phyloP scores from a whole-genome alignment of 2,888 invertebrate species.

The Drosophila phalerata region DNA sequence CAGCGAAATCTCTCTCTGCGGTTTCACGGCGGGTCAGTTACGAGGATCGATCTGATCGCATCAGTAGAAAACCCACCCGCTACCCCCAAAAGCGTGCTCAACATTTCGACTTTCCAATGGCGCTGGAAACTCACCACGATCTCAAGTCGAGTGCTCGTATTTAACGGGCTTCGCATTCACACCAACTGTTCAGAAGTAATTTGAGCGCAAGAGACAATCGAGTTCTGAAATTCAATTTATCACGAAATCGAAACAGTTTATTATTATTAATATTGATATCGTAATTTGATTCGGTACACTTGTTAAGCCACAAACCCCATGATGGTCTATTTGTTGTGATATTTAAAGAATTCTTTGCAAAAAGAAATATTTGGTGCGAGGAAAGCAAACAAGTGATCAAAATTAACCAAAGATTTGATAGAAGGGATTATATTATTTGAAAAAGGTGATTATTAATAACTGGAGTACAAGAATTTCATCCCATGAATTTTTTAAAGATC shows the following conservation, averaged over 20 bases:
- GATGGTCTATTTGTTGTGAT: conserved; percentile 54
- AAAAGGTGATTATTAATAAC: conserved; percentile 23
- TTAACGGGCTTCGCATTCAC: conserved; percentile 49
- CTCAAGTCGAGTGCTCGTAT: conserved; percentile 38
- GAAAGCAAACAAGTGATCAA: neutral
- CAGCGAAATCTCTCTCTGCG: conserved; percentile 29
- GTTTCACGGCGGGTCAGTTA: conserved; percentile 17
- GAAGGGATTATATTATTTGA: conserved; percentile 3
- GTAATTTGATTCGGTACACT: conserved; percentile 26
- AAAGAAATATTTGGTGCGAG: conserved; percentile 3
- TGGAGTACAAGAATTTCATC: neutral
- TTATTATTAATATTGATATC: conserved; percentile 18
- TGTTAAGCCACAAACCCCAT: conserved; percentile 3
- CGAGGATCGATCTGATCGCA: conserved; percentile 46
- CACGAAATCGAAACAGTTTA: conserved; percentile 30
- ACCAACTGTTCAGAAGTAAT: conserved; percentile 54
- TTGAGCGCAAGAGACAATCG: conserved; percentile 41
- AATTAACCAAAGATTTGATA: neutral
- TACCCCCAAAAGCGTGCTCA: conserved; percentile 30
- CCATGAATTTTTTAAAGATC: no score
- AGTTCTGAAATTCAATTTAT: conserved; percentile 46
- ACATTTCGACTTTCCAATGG: conserved; percentile 19
- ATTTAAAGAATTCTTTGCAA: conserved; percentile 19
- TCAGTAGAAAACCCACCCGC: conserved; percentile 2
- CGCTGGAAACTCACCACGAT: conserved; percentile 39